Conservation (phyloP, 2,113 vertebrate species). For the Ginglymostoma cirratum region DNA sequence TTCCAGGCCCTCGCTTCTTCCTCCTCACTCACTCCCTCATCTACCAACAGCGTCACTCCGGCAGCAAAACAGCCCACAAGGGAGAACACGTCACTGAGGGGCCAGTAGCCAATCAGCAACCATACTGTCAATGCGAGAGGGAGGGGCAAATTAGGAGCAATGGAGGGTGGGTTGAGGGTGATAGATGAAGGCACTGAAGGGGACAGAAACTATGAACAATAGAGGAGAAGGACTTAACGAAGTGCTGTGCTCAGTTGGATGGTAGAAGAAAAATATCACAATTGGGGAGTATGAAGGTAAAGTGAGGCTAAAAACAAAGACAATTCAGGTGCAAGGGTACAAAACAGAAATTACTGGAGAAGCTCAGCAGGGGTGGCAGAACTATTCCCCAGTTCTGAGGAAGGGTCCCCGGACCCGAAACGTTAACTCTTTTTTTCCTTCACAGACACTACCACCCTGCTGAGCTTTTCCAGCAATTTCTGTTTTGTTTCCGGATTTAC, state of each 20-base stretch:
- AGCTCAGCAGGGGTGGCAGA: too few species aligned
- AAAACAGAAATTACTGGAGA: too few species aligned
- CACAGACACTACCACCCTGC: too few species aligned
- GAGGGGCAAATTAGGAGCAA: background rate
- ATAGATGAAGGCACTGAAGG: background rate
- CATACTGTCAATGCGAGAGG: too few species aligned
- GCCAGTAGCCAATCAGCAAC: background rate
- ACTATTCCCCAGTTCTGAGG: too few species aligned
- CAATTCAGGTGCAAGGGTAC: background rate
- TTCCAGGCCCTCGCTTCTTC: background rate
- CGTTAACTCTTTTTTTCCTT: too few species aligned
- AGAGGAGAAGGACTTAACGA: too few species aligned
- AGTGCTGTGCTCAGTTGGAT: background rate
- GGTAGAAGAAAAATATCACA: background rate
- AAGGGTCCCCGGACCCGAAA: too few species aligned
- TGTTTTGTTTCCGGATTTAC: too few species aligned
- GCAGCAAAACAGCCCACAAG: constrained; percentile 12
- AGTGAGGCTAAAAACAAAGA: background rate
- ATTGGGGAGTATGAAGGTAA: background rate
- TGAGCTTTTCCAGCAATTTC: too few species aligned
- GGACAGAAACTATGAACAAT: background rate
- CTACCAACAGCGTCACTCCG: background rate
- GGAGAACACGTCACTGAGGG: constrained; percentile 31
- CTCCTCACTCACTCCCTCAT: background rate
- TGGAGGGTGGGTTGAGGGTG: background rate